Evolutionary conservation across 2,888 invertebrate genomes (phyloP), one percentile per base, ranked within the genome.

Genomic region (Tortrix viridana): DNA sequence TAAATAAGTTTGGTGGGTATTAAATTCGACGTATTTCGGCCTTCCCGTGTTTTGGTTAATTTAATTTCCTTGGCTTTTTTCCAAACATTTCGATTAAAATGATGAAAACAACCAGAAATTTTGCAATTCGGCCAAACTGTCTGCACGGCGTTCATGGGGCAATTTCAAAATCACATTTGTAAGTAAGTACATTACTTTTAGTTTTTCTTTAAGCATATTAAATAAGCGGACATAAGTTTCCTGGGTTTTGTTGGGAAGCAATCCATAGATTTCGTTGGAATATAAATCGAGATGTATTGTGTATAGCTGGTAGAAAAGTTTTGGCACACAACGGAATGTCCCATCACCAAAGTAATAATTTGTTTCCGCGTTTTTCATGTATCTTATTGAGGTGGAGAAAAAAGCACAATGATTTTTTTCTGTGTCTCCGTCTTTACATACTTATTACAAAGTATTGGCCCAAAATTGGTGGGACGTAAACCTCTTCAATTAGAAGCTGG

Each of bases 31-130:
- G 12, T 32, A 9, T 6, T 32, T 32, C 6, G 12, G 12, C 32
- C 32, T 32, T 32, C 32, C 6, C 32, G 32, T 9, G 32, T 32
- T 32, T 32, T 32, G 3, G 32, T 32, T 32, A 32, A 12, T 32
- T 32, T 32, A 32, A 32, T 32, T 32, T 32, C 32, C 32, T 32
- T 32, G 4, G 32, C 32, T 32, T 6, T 32, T 26, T 32, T 32
- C 95, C 26, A 95, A 95, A 75, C 12, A 32, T 32, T 32, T 32
- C 12, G 32, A 32, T 32, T 32, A 32, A 32, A 32, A 32, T 32
- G 32, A 6, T 32, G 5, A 32, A 94, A 65, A 94, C 89, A 22
- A 93, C 93, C 53, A 32, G 32, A 32, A 32, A 32, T 32, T 6
- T 32, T 32, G 9, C 32, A 22, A 32, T 32, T 32, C 6, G 32